Evolutionary conservation across 2,797 vertebrate genomes (phyloP), one percentile per base, ranked within the genome.

Genomic region (Poeciliopsis infans): DNA sequence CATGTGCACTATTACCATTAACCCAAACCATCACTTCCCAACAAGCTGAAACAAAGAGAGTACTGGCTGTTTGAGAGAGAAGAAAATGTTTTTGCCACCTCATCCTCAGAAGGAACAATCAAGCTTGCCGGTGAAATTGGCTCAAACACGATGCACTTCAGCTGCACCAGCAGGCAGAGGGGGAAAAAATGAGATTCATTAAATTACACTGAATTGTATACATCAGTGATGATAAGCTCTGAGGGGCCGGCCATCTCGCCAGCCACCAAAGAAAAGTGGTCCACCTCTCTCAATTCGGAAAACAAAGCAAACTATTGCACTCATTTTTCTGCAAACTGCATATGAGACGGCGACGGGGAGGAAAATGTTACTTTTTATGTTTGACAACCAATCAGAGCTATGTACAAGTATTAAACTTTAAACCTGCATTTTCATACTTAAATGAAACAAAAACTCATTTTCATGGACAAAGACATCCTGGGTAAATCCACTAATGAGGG

Each of bases 141-240:
- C 16, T 70, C 49, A 36, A 85, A 72, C 71, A 43, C 70, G 82
- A 90, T 78, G 88, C 71, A 76, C 59, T 76, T 41, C 31, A 79
- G 75, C 83, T 82, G 72, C 79, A 64, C 79, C 83, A 77, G 78
- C 13, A 36, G 66, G 64, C 74, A 72, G 76, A n/a, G 18, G 28
- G 28, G 43, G 16, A 15, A n/a, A 43, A 89, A 93, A 92, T 86
- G 10, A 31, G 79, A 92, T 93, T 92, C 88, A 93, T 94, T 92
- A 92, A 90, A 93, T 94, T 86, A 90, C 76, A 83, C 77, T 81
- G 81, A 89, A 85, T 86, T 90, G 89, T 90, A 82, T 89, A 84
- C 83, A 90, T 92, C 88, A 77, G 77, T 75, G 86, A 93, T 92
- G 86, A 93, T 92, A 90, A 91, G 89, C 78, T 81, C 88, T 87